These are phyloP conservation scores for Platalea minor DNA, from an alignment of 2,797 vertebrate genomes.

Conservation along the genomic window DNA sequence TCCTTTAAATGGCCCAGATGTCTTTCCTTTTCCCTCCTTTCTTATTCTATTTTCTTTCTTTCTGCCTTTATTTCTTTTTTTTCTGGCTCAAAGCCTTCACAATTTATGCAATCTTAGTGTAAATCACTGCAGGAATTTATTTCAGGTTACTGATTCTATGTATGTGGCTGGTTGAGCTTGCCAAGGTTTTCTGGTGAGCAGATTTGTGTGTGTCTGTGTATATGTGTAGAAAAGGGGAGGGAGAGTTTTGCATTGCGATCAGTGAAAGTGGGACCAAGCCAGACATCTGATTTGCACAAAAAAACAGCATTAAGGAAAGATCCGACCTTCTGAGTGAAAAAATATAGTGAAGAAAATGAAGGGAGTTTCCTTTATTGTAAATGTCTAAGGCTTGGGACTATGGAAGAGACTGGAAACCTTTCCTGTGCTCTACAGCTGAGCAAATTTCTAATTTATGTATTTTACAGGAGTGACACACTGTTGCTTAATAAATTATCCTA, in stretches of 20 bases:
- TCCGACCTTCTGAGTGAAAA: background rate
- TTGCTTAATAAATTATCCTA: background rate
- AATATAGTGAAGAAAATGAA: background rate
- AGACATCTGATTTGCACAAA: background rate
- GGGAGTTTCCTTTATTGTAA: background rate
- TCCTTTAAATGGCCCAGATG: accelerated
- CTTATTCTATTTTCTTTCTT: background rate
- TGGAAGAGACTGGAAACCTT: background rate
- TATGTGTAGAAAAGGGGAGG: background rate
- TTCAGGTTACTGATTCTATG: background rate
- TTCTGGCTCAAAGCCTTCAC: background rate
- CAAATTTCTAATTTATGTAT: background rate
- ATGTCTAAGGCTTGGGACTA: background rate
- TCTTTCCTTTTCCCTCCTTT: background rate
- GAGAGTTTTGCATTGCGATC: background rate
- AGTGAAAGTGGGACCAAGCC: background rate
- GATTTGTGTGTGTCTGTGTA: background rate
- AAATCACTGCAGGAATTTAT: background rate
- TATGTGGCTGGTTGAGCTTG: background rate
- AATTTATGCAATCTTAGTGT: background rate
- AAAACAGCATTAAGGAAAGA: background rate
- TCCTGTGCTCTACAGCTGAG: background rate
- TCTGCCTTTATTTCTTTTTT: background rate
- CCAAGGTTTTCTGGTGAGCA: background rate
- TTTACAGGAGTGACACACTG: background rate